Percentiles rank a stretch among this genome's conserved stretches.
phyloP scores from a whole-genome alignment of 2,797 vertebrate species.

The Tadarida brasiliensis region DNA sequence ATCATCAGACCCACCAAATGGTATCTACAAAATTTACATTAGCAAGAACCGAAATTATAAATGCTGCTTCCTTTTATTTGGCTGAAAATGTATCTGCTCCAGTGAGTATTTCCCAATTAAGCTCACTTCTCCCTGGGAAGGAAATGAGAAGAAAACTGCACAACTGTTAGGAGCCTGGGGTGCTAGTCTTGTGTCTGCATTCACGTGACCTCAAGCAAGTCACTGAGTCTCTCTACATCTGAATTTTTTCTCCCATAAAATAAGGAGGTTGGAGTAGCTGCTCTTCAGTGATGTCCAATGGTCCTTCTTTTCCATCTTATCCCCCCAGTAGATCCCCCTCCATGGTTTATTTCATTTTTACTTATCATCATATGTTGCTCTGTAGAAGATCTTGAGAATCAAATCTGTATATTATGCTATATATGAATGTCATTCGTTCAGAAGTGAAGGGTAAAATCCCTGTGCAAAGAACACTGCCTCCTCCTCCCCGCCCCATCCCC shows the following conservation, averaged over 20 bases:
- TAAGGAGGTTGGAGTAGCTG: not conserved
- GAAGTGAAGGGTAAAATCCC: not conserved
- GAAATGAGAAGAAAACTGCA: not conserved
- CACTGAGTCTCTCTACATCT: not conserved
- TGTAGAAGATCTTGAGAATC: not conserved
- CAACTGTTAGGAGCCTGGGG: not conserved
- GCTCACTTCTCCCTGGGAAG: not conserved
- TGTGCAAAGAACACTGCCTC: not conserved
- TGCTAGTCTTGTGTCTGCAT: not conserved
- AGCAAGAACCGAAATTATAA: slow-evolving; percentile 17
- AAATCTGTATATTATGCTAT: not conserved
- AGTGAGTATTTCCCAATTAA: not conserved
- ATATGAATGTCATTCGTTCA: not conserved
- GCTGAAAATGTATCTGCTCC: not conserved
- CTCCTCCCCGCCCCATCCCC: not conserved
- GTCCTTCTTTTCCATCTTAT: not conserved
- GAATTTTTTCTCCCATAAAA: not conserved
- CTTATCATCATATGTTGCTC: not conserved
- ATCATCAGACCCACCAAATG: not conserved
- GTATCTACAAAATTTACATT: not conserved
- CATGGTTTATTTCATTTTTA: not conserved
- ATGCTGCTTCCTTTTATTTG: not conserved
- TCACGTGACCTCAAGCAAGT: not conserved
- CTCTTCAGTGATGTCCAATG: not conserved
- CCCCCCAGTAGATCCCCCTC: not conserved